Evolutionary conservation across 2,888 invertebrate genomes (phyloP).

Genomic region (Hesperia comma): DNA sequence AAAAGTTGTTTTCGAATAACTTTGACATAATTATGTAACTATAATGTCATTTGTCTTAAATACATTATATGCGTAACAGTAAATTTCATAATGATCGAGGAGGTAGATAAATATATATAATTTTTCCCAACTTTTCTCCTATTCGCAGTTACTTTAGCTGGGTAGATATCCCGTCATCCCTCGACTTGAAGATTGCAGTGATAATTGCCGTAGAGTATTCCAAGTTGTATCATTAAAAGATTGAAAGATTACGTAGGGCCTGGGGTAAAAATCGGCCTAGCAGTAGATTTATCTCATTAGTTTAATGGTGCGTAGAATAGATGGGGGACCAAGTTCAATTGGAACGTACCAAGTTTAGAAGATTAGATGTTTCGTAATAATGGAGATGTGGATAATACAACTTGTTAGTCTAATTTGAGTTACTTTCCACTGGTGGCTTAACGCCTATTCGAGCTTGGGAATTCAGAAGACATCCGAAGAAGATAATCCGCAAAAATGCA

Average conservation of each 20-base stretch:
- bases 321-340: conserved; percentile 47
- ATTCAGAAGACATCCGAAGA: too few relatives aligned
- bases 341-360: conserved; percentile 28
- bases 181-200: conserved; percentile 42
- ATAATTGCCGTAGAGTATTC: conserved; percentile 61
- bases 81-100: too few relatives aligned
- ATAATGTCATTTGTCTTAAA: too few relatives aligned
- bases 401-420: conserved; percentile 2
- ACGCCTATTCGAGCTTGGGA: too few relatives aligned
- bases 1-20: too few relatives aligned
- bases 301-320: conserved; percentile 75
- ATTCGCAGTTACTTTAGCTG: neutral
- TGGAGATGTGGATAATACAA: conserved; percentile 14
- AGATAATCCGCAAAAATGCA: too few relatives aligned
- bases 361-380: conserved; percentile 16
- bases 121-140: neutral
- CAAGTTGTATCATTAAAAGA: conserved; percentile 80
- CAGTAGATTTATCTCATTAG: conserved; percentile 79
- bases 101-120: neutral
- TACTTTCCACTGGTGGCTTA: neutral
- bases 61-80: too few relatives aligned
- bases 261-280: conserved; percentile 71
- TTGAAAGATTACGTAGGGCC: conserved; percentile 76
- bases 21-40: too few relatives aligned
- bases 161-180: conserved; percentile 5